Percentiles rank a stretch among this genome's conserved stretches.
phyloP scores from a whole-genome alignment of 2,888 invertebrate genomes.

The Apamea anceps region DNA sequence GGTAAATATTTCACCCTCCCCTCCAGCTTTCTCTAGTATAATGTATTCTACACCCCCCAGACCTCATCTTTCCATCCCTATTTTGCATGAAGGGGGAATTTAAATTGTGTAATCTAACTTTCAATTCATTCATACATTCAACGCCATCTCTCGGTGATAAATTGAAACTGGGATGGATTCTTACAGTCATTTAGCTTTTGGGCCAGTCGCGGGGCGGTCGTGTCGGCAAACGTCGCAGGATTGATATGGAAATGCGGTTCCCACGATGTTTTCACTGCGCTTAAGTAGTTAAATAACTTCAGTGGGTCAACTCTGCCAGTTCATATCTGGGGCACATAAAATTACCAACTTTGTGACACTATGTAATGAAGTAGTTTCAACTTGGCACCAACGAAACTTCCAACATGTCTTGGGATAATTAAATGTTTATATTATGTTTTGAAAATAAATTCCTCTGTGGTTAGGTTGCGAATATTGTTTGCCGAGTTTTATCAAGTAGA shows the following conservation, averaged over 20 bases:
- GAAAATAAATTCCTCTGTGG: constrained; percentile 38
- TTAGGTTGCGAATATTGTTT: constrained; percentile 10
- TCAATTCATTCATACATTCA: constrained; percentile 91
- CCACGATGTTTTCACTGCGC: constrained; percentile 65
- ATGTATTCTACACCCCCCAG: constrained; percentile 87
- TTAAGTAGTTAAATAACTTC: constrained; percentile 60
- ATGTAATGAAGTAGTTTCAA: constrained; percentile 58
- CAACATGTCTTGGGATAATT: constrained; percentile 49
- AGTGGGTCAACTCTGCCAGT: constrained; percentile 59
- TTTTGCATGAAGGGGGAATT: constrained; percentile 90
- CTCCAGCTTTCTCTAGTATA: constrained; percentile 79
- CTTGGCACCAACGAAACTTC: constrained; percentile 49
- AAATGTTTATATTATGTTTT: constrained; percentile 36
- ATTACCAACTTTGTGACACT: constrained; percentile 51
- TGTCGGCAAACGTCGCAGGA: constrained; percentile 66
- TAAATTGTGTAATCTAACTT: constrained; percentile 91
- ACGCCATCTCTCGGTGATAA: constrained; percentile 89
- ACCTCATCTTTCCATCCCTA: constrained; percentile 89
- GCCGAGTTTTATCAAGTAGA: constrained; percentile 16
- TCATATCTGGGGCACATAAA: constrained; percentile 59
- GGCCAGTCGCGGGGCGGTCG: constrained; percentile 67
- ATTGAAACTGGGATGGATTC: constrained; percentile 88
- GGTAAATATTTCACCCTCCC: constrained; percentile 88
- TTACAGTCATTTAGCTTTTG: constrained; percentile 84
- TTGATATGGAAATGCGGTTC: constrained; percentile 76